Percentiles rank a stretch among this genome's conserved stretches.
Conservation (phyloP, 2,888 invertebrate genomes). For the Carterocephalus palaemon region DNA sequence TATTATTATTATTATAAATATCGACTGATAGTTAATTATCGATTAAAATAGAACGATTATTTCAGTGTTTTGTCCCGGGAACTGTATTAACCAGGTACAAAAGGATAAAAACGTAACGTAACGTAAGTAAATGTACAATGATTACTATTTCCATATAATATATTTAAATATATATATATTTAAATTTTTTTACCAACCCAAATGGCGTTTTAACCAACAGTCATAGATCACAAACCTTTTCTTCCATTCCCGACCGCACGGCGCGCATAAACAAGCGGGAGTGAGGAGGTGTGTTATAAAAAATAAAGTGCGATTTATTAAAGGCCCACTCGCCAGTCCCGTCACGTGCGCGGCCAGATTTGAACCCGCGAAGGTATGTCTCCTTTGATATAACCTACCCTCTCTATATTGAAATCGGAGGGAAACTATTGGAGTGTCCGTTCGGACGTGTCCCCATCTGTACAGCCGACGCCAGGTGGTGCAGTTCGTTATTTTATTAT, state of each 20-base stretch:
- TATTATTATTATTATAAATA: too few species aligned
- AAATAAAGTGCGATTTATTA: constrained; percentile 74
- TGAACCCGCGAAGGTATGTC: constrained; percentile 51
- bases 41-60: too few species aligned
- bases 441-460: constrained; percentile 35
- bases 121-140: too few species aligned
- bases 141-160: too few species aligned
- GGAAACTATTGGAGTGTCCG: constrained; percentile 42
- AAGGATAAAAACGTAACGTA: too few species aligned
- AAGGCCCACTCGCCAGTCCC: constrained; percentile 49
- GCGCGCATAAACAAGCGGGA: constrained; percentile 62
- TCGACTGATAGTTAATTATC: too few species aligned
- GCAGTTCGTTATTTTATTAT: constrained; percentile 1
- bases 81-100: too few species aligned
- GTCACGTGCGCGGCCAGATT: constrained; percentile 71
- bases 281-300: constrained; percentile 70
- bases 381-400: constrained; percentile 63
- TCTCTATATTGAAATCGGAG: constrained; percentile 66
- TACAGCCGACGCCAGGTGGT: constrained; percentile 16
- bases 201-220: constrained; percentile 20
- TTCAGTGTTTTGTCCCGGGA: too few species aligned
- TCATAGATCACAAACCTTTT: constrained; percentile 34
- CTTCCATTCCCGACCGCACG: constrained; percentile 53
- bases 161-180: constrained; percentile 18
- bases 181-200: background rate